Evolutionary conservation across 1,140 invertebrate genomes (phyloP), one percentile per base, ranked within the genome.

Genomic region (Drosophila pandora): DNA sequence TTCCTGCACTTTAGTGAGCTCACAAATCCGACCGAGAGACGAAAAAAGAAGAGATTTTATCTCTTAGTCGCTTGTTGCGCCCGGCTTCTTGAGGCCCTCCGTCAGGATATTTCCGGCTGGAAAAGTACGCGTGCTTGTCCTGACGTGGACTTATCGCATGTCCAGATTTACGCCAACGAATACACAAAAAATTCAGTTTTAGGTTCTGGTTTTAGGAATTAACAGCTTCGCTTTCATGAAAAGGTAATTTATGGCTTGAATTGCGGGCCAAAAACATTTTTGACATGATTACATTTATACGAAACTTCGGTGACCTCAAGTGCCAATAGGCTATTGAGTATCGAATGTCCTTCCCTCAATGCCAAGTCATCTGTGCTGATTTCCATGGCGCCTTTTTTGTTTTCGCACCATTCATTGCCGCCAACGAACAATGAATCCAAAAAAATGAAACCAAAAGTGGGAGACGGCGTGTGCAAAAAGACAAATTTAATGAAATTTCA

Each of bases 401-500:
- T 48, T 68, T 68, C 65, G 25, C 62, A 68, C 62, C 63, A 68
- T 62, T 45, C 55, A 54, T 56, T 54, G 65, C 25, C 37, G 22
- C 8, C 50, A 37, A 21, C 37, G 6, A 75, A 76, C 73, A 78
- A 82, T 82, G 48, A 63, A 54, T 37, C 23, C 39, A 10, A 55
- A 23, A 48, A 23, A 55, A 47, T n/a, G 63, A 68, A 68, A 48
- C n/a, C 21, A 25, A 69, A 55, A 48, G 65, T 39, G 62, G 9
- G 49, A 48, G 32, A 54, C 43, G 34, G 64, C 49, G 64, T 65
- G 47, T 53, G 54, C 70, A 64, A 74, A 80, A 68, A 68, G 82
- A 76, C 70, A 85, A 85, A 87, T 82, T 87, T 82, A 85, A 85
- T 85, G 82, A 85, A 85, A 85, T 87, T 85, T 87, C 82, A 87